Conservation (phyloP, 2,888 invertebrate species). For the Caenorhabditis parvicauda region DNA sequence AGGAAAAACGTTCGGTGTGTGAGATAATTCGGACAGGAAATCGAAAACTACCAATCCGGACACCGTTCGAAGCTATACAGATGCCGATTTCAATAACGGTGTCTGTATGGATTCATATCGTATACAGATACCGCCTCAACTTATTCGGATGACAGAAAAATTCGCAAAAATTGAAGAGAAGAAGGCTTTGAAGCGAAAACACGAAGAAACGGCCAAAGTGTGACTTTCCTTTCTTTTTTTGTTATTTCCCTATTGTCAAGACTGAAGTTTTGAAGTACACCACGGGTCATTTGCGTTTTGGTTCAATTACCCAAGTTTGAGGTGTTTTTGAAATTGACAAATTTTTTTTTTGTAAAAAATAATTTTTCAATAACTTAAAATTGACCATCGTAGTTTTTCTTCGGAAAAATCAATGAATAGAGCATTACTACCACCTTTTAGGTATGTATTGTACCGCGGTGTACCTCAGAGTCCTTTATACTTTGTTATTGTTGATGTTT, state of each 20-base stretch:
- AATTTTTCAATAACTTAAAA: background rate
- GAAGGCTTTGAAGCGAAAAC: conserved; percentile 14
- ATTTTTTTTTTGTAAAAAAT: background rate
- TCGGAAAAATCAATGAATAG: no score
- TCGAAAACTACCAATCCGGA: no score
- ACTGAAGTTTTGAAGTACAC: no score
- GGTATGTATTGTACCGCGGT: no score
- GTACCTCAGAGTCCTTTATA: background rate
- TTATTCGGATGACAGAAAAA: conserved; percentile 21
- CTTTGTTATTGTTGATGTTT: background rate
- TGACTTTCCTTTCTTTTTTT: background rate
- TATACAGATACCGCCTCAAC: no score
- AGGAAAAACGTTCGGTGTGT: no score
- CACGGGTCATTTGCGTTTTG: no score
- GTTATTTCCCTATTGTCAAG: background rate
- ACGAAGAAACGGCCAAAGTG: conserved; percentile 1
- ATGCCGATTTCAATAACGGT: no score
- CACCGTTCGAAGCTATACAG: no score
- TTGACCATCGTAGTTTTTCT: conserved; percentile 1
- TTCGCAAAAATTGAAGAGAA: conserved; percentile 25
- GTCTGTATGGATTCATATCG: no score
- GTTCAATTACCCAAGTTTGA: background rate
- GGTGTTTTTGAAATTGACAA: conserved; percentile 8
- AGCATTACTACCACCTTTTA: no score
- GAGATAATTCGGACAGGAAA: no score